phyloP scores from a whole-genome alignment of 2,113 vertebrate species.

The Epinephelus moara region DNA sequence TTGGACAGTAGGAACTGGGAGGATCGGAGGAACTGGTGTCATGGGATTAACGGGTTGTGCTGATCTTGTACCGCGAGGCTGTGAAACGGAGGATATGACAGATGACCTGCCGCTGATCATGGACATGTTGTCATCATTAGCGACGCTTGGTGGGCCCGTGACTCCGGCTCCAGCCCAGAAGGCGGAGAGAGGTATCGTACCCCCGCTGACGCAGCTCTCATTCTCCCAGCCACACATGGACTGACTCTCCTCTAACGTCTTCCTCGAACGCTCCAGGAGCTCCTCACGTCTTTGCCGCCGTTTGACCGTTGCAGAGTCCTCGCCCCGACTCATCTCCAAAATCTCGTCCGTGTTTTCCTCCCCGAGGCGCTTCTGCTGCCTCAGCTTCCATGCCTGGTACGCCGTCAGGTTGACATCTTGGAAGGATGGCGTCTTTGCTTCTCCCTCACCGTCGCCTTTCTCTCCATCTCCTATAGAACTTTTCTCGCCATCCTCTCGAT shows the following conservation, averaged over 20 bases:
- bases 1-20: slow-evolving; percentile 81
- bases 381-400: slow-evolving; percentile 95
- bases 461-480: slow-evolving; percentile 72
- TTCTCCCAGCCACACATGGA: slow-evolving; percentile 91
- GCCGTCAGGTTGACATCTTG: slow-evolving; percentile 90
- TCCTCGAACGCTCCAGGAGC: slow-evolving; percentile 91
- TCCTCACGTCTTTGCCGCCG: slow-evolving; percentile 91
- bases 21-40: slow-evolving; percentile 51
- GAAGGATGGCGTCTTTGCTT: slow-evolving; percentile 57
- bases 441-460: slow-evolving; percentile 69
- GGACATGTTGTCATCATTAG: slow-evolving; percentile 87
- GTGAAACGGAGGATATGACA: slow-evolving; percentile 80
- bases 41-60: slow-evolving; percentile 26
- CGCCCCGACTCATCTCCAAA: slow-evolving; percentile 87
- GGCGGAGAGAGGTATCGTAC: slow-evolving; percentile 90
- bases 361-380: slow-evolving; percentile 90
- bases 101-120: slow-evolving; percentile 88
- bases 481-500: slow-evolving; percentile 71
- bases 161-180: slow-evolving; percentile 85
- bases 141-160: slow-evolving; percentile 59
- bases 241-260: slow-evolving; percentile 93
- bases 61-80: slow-evolving; percentile 73
- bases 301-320: slow-evolving; percentile 86
- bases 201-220: slow-evolving; percentile 85
- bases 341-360: slow-evolving; percentile 90